These are phyloP conservation scores for Eutrigla gurnardus DNA, from an alignment of 2,797 vertebrate species.

Conservation along the genomic window DNA sequence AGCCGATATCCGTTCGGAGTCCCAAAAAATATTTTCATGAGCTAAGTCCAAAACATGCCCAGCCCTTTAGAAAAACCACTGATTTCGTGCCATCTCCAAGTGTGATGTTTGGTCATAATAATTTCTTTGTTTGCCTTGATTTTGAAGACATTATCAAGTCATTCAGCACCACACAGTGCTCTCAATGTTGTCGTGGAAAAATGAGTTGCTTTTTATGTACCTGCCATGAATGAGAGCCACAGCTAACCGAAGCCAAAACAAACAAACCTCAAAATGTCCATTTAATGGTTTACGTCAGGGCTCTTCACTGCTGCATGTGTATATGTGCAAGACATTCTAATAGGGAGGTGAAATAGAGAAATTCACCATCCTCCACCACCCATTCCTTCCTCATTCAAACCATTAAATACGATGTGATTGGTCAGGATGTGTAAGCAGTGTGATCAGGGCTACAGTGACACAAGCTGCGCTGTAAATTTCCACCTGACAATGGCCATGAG, in stretches of 20 bases:
- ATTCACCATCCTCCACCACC: too few species aligned
- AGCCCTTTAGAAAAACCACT: too few species aligned
- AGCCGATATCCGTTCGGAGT: too few species aligned
- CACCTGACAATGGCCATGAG: conserved; percentile 26
- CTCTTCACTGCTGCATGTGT: not conserved
- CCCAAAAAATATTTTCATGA: too few species aligned
- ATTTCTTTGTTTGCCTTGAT: too few species aligned
- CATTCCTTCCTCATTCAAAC: not conserved
- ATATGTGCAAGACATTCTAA: not conserved
- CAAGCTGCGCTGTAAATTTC: conserved; percentile 62
- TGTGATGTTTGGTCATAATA: too few species aligned
- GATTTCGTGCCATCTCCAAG: too few species aligned
- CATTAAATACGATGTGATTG: conserved; percentile 19
- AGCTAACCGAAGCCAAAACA: not conserved
- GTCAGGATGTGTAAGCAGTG: conserved; percentile 1
- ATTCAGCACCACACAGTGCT: too few species aligned
- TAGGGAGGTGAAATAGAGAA: not conserved
- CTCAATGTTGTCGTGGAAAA: too few species aligned
- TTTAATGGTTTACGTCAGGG: not conserved
- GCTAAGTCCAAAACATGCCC: too few species aligned
- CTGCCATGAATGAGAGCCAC: not conserved
- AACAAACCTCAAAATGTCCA: not conserved
- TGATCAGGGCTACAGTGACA: not conserved
- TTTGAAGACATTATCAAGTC: too few species aligned
- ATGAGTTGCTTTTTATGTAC: not conserved